phyloP scores from a whole-genome alignment of 2,113 vertebrate genomes.

The Hydropotes inermis region DNA sequence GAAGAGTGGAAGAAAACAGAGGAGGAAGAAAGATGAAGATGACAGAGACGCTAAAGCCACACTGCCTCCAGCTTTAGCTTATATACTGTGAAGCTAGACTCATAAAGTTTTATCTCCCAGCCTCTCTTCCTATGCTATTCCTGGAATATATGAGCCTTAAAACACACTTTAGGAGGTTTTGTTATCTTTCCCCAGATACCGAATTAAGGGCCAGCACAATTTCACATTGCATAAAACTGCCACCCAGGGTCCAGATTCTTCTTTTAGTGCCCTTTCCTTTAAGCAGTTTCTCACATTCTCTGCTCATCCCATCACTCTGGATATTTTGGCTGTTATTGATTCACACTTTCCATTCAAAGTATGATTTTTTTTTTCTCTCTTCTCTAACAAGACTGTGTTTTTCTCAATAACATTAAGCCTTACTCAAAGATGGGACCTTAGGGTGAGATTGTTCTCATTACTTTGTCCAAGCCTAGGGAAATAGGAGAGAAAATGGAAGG shows the following conservation, averaged over 20 bases:
- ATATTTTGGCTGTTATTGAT: not conserved
- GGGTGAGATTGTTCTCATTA: conserved; percentile 43
- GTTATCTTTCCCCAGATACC: not conserved
- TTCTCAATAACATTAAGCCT: not conserved
- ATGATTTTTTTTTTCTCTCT: not conserved
- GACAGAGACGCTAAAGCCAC: accelerated
- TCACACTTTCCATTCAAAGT: not conserved
- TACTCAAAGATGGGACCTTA: not conserved
- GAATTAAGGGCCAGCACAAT: not conserved
- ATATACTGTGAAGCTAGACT: not conserved
- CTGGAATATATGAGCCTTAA: not conserved
- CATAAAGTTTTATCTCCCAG: not conserved
- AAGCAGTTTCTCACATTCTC: not conserved
- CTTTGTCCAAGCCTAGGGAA: not conserved
- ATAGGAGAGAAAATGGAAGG: not conserved
- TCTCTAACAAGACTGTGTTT: not conserved
- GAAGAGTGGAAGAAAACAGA: not conserved
- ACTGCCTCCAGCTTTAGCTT: not conserved
- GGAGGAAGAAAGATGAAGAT: not conserved
- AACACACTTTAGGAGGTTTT: not conserved
- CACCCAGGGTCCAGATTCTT: not conserved
- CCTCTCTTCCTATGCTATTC: not conserved
- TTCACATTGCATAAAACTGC: not conserved
- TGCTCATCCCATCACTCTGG: not conserved
- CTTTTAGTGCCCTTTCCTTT: not conserved